Conservation (phyloP, 1,140 invertebrate species). For the Cylas formicarius region DNA sequence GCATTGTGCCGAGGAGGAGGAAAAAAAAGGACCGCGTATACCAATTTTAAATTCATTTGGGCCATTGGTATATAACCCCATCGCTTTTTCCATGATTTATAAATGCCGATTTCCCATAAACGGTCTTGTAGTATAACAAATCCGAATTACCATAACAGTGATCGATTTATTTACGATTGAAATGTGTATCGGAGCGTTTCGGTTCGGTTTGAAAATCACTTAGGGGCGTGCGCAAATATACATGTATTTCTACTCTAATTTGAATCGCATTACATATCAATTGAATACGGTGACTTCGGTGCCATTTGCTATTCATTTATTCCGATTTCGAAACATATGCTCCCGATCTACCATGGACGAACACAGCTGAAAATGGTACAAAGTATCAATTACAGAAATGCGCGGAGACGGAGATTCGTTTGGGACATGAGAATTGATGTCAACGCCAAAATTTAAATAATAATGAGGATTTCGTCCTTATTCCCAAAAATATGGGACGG, state of each 20-base stretch:
- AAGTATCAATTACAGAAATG: conserved; percentile 30
- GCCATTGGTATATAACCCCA: conserved; percentile 22
- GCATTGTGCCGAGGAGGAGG: conserved; percentile 8
- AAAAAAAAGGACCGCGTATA: conserved; percentile 24
- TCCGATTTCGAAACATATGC: conserved; percentile 20
- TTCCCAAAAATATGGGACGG: too few relatives aligned
- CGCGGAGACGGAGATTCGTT: too few relatives aligned
- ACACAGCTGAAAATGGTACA: conserved; percentile 7
- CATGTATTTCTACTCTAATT: conserved; percentile 27
- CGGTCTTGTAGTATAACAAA: conserved; percentile 31
- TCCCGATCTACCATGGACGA: conserved; percentile 6
- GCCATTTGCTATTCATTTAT: conserved; percentile 27
- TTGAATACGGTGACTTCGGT: conserved; percentile 17
- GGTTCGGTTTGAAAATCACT: conserved; percentile 22
- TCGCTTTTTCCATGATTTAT: conserved; percentile 28
- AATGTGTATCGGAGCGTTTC: conserved; percentile 26
- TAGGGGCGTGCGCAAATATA: conserved; percentile 29
- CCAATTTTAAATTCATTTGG: conserved; percentile 32
- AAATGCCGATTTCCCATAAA: conserved; percentile 30
- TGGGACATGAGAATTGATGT: too few relatives aligned
- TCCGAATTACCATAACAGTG: conserved; percentile 32
- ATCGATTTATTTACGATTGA: conserved; percentile 34
- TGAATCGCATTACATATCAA: conserved; percentile 23
- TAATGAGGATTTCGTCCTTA: too few relatives aligned
- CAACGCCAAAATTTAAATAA: too few relatives aligned